Conservation (phyloP, 30 jellyfish, hydroid and myxozoan genomes). For the Cassiopea xamachana region DNA sequence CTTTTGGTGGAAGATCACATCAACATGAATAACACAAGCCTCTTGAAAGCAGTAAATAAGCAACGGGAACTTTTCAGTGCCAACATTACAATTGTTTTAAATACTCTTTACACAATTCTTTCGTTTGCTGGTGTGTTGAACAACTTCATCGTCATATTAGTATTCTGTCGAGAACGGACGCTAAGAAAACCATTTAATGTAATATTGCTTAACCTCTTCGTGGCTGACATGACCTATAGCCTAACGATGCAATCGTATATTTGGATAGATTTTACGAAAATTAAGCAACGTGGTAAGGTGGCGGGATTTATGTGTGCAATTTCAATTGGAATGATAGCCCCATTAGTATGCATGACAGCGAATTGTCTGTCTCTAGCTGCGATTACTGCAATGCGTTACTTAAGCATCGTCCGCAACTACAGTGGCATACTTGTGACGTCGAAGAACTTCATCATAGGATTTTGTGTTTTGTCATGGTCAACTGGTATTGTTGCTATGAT, state of each 20-base stretch:
- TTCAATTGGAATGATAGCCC: neutral
- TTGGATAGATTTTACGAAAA: neutral
- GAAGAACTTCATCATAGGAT: neutral
- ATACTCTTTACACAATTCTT: neutral
- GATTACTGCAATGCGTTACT: neutral
- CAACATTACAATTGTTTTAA: neutral
- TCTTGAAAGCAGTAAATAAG: neutral
- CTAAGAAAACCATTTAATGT: neutral
- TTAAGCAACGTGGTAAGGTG: neutral
- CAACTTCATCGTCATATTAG: neutral
- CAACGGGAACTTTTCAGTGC: neutral
- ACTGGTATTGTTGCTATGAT: neutral
- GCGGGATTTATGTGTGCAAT: conserved; percentile 29
- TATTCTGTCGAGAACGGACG: neutral
- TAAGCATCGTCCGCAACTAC: conserved; percentile 10
- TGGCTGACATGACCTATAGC: conserved; percentile 8
- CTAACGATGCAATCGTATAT: neutral
- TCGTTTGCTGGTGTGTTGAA: neutral
- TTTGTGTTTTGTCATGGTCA: conserved; percentile 6
- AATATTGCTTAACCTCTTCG: conserved; percentile 9
- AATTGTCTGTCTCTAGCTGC: conserved; percentile 6
- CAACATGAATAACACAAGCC: neutral
- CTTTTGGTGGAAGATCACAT: neutral
- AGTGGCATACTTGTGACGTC: neutral
- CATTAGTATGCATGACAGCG: conserved; percentile 7